These are phyloP conservation scores for Alligator sinensis DNA, from an alignment of 2,113 vertebrate genomes.

Conservation along the genomic window DNA sequence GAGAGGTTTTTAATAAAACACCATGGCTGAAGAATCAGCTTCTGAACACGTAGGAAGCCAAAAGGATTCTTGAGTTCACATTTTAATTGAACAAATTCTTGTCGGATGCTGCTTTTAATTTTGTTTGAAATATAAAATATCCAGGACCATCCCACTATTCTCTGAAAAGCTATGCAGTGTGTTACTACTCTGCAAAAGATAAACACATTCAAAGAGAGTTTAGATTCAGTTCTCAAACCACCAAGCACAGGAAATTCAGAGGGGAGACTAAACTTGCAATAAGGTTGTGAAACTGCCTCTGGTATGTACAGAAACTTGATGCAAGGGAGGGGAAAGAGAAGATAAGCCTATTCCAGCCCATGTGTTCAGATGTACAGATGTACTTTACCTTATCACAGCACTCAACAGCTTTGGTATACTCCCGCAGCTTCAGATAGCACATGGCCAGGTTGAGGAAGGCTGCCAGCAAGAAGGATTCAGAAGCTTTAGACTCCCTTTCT, in stretches of 20 bases:
- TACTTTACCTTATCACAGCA: constrained; percentile 93
- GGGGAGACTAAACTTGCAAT: neutral
- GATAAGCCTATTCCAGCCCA: accelerated
- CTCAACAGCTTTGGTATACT: constrained; percentile 88
- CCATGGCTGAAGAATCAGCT: neutral
- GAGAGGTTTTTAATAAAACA: neutral
- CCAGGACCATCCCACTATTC: neutral
- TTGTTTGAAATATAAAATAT: neutral
- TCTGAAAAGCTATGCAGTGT: neutral
- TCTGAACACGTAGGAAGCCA: neutral
- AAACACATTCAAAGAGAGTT: neutral
- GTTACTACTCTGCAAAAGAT: neutral
- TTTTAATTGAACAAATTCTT: neutral
- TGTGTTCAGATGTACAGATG: accelerated
- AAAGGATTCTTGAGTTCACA: neutral
- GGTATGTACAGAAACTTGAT: accelerated
- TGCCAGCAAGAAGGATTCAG: constrained; percentile 84
- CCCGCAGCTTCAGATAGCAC: constrained; percentile 91
- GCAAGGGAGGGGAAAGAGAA: neutral
- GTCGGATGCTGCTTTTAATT: neutral
- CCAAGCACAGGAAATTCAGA: neutral
- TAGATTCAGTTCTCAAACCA: neutral
- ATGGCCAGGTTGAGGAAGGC: constrained; percentile 94
- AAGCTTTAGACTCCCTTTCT: constrained; percentile 84
- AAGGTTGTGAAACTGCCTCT: neutral